Conservation (phyloP, 2,113 vertebrate species). For the Forbesichthys papilliferus region DNA sequence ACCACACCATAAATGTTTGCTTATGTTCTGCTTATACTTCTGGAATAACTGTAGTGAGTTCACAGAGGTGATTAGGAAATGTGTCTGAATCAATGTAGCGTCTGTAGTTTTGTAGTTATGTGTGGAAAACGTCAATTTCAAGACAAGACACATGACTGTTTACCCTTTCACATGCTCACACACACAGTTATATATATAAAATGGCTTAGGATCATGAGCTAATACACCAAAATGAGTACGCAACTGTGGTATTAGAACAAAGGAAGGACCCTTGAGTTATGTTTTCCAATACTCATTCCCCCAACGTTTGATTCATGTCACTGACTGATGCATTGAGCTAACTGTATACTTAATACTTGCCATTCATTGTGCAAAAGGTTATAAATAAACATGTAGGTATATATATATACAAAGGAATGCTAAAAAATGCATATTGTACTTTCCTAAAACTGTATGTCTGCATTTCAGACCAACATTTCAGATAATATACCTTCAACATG, state of each 20-base stretch:
- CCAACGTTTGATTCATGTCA: too few species aligned
- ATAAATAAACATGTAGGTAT: not conserved
- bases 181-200: slow-evolving; percentile 53
- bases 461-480: too few species aligned
- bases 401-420: not conserved
- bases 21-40: too few species aligned
- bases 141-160: too few species aligned
- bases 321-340: too few species aligned
- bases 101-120: too few species aligned
- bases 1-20: too few species aligned
- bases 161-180: too few species aligned
- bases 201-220: slow-evolving; percentile 43
- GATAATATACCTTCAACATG: slow-evolving; percentile 1
- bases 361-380: slow-evolving; percentile 45
- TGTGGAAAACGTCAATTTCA: too few species aligned
- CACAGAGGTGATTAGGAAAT: slow-evolving; percentile 18
- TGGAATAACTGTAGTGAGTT: slow-evolving; percentile 60
- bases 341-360: slow-evolving; percentile 11
- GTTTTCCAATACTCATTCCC: too few species aligned
- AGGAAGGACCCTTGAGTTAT: slow-evolving; percentile 1
- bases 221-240: slow-evolving; percentile 56
- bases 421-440: not conserved
- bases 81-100: slow-evolving; percentile 18
- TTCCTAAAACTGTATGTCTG: too few species aligned
- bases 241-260: slow-evolving; percentile 52